Conservation (phyloP, 2,797 vertebrate species). For the Pangasius krempfi region DNA sequence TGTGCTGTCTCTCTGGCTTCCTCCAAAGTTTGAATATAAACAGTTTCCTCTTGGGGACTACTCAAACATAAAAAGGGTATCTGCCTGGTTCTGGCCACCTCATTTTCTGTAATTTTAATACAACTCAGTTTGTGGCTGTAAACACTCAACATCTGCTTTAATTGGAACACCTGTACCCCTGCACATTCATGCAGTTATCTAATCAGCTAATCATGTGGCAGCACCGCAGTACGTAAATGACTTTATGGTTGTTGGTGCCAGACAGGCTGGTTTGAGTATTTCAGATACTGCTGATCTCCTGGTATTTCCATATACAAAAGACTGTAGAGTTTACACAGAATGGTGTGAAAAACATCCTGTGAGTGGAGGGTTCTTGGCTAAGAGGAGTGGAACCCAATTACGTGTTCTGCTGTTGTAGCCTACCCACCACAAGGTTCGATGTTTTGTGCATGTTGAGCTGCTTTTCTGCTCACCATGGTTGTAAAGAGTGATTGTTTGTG, state of each 20-base stretch:
- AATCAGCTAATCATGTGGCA: background rate
- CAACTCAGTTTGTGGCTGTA: background rate
- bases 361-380: background rate
- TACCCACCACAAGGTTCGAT: background rate
- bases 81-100: background rate
- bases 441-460: background rate
- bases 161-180: background rate
- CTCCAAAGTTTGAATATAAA: background rate
- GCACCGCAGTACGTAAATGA: background rate
- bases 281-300: background rate
- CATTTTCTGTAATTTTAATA: background rate
- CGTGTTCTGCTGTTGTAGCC: too few relatives aligned
- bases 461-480: background rate
- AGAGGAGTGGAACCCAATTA: background rate
- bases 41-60: background rate
- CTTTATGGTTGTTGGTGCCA: background rate
- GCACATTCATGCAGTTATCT: background rate
- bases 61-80: background rate
- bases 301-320: background rate
- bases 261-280: background rate
- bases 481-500: background rate
- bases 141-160: background rate
- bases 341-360: background rate
- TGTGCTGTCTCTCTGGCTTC: background rate
- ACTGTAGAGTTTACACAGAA: background rate